Evolutionary conservation across 2,888 invertebrate genomes (phyloP).

Genomic region (Habrosyne pyritoides): DNA sequence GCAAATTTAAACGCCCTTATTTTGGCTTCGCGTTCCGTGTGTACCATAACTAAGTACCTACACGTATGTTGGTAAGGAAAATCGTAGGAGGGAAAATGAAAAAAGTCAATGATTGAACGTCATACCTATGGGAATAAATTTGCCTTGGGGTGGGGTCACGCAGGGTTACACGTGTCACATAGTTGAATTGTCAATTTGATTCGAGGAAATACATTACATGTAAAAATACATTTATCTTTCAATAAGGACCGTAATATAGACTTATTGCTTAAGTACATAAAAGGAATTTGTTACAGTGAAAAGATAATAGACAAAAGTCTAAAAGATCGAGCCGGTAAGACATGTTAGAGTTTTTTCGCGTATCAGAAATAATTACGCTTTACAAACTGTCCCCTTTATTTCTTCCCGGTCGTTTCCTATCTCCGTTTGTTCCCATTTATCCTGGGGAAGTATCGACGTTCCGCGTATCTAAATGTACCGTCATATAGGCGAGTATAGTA

Average conservation of each 20-base stretch:
- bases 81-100: slow-evolving; percentile 38
- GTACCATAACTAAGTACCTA: slow-evolving; percentile 14
- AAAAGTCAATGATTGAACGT: slow-evolving; percentile 78
- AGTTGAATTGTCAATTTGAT: slow-evolving; percentile 69
- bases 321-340: neutral
- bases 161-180: slow-evolving; percentile 63
- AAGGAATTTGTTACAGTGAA: neutral
- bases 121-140: slow-evolving; percentile 81
- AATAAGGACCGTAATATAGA: slow-evolving; percentile 8
- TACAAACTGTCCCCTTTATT: slow-evolving; percentile 67
- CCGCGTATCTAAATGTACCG: slow-evolving; percentile 1
- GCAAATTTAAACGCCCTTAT: neutral
- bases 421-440: slow-evolving; percentile 60
- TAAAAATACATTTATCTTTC: slow-evolving; percentile 6
- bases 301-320: slow-evolving; percentile 16
- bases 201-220: slow-evolving; percentile 43
- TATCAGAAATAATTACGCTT: slow-evolving; percentile 66
- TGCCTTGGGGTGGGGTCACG: slow-evolving; percentile 44
- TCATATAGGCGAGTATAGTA: neutral
- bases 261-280: slow-evolving; percentile 5
- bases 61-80: slow-evolving; percentile 37
- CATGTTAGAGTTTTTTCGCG: slow-evolving; percentile 13
- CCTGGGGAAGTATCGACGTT: slow-evolving; percentile 28
- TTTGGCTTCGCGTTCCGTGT: slow-evolving; percentile 7
- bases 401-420: slow-evolving; percentile 56